These are phyloP conservation scores for Lagothrix lagotricha DNA, from an alignment of 2,797 vertebrate genomes.

Conservation along the genomic window DNA sequence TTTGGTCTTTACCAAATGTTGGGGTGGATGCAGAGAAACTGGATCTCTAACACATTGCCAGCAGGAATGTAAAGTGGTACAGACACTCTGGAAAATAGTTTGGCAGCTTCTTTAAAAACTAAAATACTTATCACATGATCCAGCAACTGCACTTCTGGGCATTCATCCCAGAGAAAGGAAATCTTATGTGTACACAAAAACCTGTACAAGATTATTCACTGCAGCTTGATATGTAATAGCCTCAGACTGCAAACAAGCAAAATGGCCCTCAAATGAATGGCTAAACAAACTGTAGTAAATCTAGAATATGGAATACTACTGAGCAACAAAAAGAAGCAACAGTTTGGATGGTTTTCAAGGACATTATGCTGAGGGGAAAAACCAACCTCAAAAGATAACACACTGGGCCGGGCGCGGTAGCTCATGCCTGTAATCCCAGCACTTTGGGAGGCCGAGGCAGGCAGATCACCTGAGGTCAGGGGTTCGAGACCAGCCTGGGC, in stretches of 20 bases:
- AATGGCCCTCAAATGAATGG: background rate
- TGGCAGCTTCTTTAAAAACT: background rate
- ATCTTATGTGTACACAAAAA: background rate
- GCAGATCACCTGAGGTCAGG: too few species aligned
- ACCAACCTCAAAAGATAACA: background rate
- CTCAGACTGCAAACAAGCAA: background rate
- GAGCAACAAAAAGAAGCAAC: background rate
- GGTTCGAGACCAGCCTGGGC: too few species aligned
- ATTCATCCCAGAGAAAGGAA: background rate
- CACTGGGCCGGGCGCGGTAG: too few species aligned
- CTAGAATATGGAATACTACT: background rate
- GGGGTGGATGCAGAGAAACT: background rate
- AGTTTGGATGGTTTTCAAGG: background rate
- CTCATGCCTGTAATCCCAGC: too few species aligned
- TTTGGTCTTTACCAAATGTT: background rate
- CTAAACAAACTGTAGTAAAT: background rate
- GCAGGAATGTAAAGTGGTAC: background rate
- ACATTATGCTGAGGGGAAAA: background rate
- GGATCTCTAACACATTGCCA: background rate
- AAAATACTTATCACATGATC: background rate
- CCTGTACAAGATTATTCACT: background rate
- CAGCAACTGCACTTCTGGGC: background rate
- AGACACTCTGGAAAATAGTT: background rate
- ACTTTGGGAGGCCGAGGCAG: too few species aligned
- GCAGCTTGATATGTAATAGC: background rate